Evolutionary conservation across 2,113 vertebrate species (phyloP), one percentile per base, ranked within the genome.

Genomic region (Campylomormyrus numenius): DNA sequence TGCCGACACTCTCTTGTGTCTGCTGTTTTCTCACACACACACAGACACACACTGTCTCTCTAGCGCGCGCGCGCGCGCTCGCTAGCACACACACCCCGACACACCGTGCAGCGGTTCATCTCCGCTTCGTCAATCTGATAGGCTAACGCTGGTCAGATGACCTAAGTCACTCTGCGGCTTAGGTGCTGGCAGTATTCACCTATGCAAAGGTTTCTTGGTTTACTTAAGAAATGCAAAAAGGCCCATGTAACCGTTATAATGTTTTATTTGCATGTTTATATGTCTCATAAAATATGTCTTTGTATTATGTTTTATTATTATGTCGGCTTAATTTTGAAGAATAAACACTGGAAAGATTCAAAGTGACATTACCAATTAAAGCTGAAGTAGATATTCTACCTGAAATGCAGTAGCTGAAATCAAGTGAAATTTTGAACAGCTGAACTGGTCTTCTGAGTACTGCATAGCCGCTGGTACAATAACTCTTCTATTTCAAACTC

Each of bases 71-170:
- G 19, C 58, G 17, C 52, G 2, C 9, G 9, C 39, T 46, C 21
- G 62, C 19, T 45, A 19, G 24, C 87, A 88, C 53, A 88, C 8
- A 62, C 85, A 19, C 90, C 42, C 24, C 31, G 35, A 42, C 50
- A 56, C 92, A 53, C 91, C 90, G 92, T 66, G 93, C 77, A 92
- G 93, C 90, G 90, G 92, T 87, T 89, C 62, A 88, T 77, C 90
- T 87, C 42, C 42, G 50, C 70, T 89, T 88, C 91, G 15, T 83
- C 70, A 50, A 48, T 86, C 27, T 24, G 92, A 95, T 95, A 93
- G 94, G 94, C 91, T 93, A 87, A 4, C n/a, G 42, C 10, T 35
- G 1, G 91, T 95, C 95, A 95, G 90, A 58, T 95, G 95, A 94
- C 87, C 50, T 39, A 85, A 53, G 39, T 85, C 80, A 11, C 35